Percentiles rank a stretch among this genome's conserved stretches.
phyloP scores from a whole-genome alignment of 2,797 vertebrate genomes.

The Atherinosoma microstoma region DNA sequence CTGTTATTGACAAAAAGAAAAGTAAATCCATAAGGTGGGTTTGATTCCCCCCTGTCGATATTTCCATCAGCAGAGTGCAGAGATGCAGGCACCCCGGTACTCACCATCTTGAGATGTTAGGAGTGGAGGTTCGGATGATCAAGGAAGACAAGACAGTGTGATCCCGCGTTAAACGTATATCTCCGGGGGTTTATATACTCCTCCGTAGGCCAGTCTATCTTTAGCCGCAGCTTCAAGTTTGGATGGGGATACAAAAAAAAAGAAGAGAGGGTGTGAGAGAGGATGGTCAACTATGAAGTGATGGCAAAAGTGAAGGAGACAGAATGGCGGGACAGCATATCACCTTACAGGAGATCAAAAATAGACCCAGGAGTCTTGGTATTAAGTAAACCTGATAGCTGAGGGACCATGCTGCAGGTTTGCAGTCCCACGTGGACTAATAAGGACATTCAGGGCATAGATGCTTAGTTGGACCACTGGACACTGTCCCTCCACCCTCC shows the following conservation, averaged over 20 bases:
- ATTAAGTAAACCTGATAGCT: conserved; percentile 84
- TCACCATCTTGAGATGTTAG: conserved; percentile 85
- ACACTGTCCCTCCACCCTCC: conserved; percentile 65
- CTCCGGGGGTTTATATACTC: conserved; percentile 82
- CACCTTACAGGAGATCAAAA: conserved; percentile 84
- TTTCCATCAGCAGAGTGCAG: conserved; percentile 53
- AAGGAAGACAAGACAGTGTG: conserved; percentile 82
- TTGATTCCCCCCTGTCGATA: conserved; percentile 27
- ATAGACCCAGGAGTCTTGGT: conserved; percentile 86
- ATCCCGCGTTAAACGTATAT: conserved; percentile 76
- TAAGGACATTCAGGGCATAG: conserved; percentile 83
- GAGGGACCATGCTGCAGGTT: conserved; percentile 64
- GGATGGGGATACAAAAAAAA: conserved; percentile 73
- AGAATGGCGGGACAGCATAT: conserved; percentile 70
- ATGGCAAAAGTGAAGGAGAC: conserved; percentile 74
- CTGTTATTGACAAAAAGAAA: conserved; percentile 1
- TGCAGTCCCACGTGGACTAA: conserved; percentile 84
- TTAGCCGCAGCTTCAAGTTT: conserved; percentile 86
- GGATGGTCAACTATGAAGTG: conserved; percentile 59
- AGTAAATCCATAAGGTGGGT: conserved; percentile 55
- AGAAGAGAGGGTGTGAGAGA: conserved; percentile 51
- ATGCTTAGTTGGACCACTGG: conserved; percentile 67
- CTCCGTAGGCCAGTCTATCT: conserved; percentile 75
- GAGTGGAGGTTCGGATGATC: conserved; percentile 80
- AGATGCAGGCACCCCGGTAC: conserved; percentile 66